Base-by-base conservation (phyloP, 2,113 vertebrate genomes). In the Lethenteron camtschaticum region DNA sequence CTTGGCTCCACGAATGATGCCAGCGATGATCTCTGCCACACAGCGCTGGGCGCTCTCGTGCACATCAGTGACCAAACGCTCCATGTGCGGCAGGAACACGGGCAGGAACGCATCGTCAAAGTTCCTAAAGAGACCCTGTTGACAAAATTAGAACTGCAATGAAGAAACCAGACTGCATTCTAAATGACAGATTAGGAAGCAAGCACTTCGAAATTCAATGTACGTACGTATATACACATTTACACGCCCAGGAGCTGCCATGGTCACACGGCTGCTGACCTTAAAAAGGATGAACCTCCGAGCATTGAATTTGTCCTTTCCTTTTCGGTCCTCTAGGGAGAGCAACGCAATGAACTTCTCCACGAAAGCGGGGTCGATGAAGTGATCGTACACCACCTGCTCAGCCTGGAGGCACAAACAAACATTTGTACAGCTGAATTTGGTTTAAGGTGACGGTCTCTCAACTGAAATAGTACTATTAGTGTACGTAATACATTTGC, bases 271-370 rank as follows among this genome's bases (percentile, higher is more conserved):
- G 24, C 16, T 57, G 58, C 57, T 81, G 81, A 97, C 92, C 89
- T 97, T 97, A 79, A 97, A 97, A 76, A 97, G 87, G 76, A 90
- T 91, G 83, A 95, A 97, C 73, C 90, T 83, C 72, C 89, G 87
- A 70, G 91, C 87, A 79, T 89, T 97, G 77, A 97, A 97, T 78
- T 96, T 95, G 82, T 97, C 92, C 77, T 94, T 97, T 75, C 92
- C 92, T 77, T 97, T 97, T 73, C 92, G 85, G 76, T 96, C 91
- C 82, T 97, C 92, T 74, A 97, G 84, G 73, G 91, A 94, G 72
- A 96, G 84, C 80, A 91, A 97, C 75, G 87, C 89, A 57, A 97
- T 84, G 75, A 97, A 82, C 80, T 97, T 90, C 72, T 85, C 84
- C 69, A 97, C 81, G 80, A 97, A 97, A 58, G 83, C 82, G 24